Evolutionary conservation across 2,797 vertebrate species (phyloP), one percentile per base, ranked within the genome.

Genomic region (Etheostoma perlongum): DNA sequence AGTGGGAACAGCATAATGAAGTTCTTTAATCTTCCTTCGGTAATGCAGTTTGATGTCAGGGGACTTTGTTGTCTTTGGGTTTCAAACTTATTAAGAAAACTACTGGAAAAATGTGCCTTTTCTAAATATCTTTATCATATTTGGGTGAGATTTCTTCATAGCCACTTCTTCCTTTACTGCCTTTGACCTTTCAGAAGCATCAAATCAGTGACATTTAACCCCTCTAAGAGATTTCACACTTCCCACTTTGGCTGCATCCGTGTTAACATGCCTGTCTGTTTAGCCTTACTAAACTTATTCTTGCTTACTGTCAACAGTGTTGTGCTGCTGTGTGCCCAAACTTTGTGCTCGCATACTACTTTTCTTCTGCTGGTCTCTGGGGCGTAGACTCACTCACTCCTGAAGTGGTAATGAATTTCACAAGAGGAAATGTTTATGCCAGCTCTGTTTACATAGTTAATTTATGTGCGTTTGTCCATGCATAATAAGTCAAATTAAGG

Each of bases 251-350:
- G 74, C 84, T 87, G 77, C 81, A 13, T 83, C 86, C 63, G 72
- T 67, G 53, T 79, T 87, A 85, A 87, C 85, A 67, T 30, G 92
- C 94, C 94, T 95, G 95, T 94, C 94, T 95, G 94, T 92, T 95
- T 95, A 95, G 94, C 94, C 93, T 92, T 92, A 93, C 95, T 94
- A 92, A 95, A 92, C 83, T 74, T 81, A 33, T 71, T 87, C 84
- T 85, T 84, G 85, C 92, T 90, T 89, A 61, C 77, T 89, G 86
- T 87, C 90, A 80, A 88, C 88, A 88, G 91, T 90, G 79, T 88
- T 92, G 81, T 89, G 89, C 78, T 82, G 87, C 83, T 79, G 76
- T 87, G 67, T 87, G 79, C 63, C 82, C 62, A 2, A 81, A 84
- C 74, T 88, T 76, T 88, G 78, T 88, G 80, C 83, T 90, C 85